Evolutionary conservation across 2,113 vertebrate species (phyloP).

Genomic region (Furnarius figulus): DNA sequence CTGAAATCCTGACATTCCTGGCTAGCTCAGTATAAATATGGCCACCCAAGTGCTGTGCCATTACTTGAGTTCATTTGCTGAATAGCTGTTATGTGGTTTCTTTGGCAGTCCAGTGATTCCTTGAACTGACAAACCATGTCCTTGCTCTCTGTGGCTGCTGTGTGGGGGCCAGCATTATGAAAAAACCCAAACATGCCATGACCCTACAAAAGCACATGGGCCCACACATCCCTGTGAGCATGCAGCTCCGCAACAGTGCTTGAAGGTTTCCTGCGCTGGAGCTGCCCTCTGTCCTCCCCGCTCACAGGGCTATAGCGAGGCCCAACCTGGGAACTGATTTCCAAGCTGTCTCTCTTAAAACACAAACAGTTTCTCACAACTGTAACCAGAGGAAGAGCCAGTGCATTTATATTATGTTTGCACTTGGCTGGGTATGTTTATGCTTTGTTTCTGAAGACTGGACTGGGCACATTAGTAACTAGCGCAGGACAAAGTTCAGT

Average conservation of each 20-base stretch:
- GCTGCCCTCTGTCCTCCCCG: not conserved
- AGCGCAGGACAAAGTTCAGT: slow-evolving; percentile 22
- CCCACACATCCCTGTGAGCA: accelerated
- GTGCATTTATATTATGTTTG: not conserved
- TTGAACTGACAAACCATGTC: slow-evolving; percentile 6
- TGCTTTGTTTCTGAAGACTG: slow-evolving; percentile 23
- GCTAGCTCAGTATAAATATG: slow-evolving; percentile 62
- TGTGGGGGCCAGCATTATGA: accelerated
- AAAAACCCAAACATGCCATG: not conserved
- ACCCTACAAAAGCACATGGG: not conserved
- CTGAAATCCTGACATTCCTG: slow-evolving; percentile 66
- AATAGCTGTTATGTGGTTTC: slow-evolving; percentile 17
- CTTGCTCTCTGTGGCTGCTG: not conserved
- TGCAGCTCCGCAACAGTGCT: accelerated
- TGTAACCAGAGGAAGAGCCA: not conserved
- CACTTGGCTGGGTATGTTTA: slow-evolving; percentile 2
- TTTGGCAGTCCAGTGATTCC: slow-evolving; percentile 23
- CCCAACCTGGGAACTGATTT: not conserved
- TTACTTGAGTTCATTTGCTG: slow-evolving; percentile 42
- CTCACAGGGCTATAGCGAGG: accelerated
- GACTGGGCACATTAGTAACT: not conserved
- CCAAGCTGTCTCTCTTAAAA: not conserved
- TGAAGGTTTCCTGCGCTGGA: not conserved
- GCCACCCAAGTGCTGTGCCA: slow-evolving; percentile 65
- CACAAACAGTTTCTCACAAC: not conserved